These are phyloP conservation scores for Macquaria ambigua DNA, from an alignment of 2,113 vertebrate genomes.

Conservation along the genomic window DNA sequence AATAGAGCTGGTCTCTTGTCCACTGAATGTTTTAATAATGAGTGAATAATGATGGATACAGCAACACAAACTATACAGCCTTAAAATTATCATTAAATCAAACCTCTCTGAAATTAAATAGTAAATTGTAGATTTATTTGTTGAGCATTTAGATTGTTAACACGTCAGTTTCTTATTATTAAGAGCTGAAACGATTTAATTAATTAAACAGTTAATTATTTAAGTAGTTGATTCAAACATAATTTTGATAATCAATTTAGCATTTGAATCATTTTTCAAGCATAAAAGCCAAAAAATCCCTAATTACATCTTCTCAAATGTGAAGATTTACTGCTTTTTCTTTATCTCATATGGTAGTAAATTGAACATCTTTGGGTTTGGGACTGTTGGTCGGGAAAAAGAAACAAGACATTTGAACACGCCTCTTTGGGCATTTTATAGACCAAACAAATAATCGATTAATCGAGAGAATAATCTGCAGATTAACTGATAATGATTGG, in stretches of 20 bases:
- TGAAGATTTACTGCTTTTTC: background rate
- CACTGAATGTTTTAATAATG: constrained; percentile 52
- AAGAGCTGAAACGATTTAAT: background rate
- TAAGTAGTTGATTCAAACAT: background rate
- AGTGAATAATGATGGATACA: constrained; percentile 32
- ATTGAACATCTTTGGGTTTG: background rate
- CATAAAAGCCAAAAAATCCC: background rate
- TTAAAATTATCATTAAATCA: constrained; percentile 28
- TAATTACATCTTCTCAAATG: background rate
- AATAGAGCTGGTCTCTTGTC: constrained; percentile 27
- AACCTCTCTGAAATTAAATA: background rate
- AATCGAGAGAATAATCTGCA: no score
- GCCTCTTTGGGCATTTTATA: no score
- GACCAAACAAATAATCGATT: background rate
- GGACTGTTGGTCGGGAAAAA: background rate
- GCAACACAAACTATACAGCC: background rate
- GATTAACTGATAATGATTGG: background rate
- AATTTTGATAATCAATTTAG: no score
- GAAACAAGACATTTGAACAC: background rate
- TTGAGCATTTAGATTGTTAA: background rate
- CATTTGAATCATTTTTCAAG: background rate
- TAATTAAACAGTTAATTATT: background rate
- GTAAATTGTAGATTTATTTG: background rate
- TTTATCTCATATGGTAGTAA: background rate
- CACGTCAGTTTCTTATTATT: no score